Conservation (phyloP, 2,888 invertebrate species). For the Peribatodes rhomboidaria region DNA sequence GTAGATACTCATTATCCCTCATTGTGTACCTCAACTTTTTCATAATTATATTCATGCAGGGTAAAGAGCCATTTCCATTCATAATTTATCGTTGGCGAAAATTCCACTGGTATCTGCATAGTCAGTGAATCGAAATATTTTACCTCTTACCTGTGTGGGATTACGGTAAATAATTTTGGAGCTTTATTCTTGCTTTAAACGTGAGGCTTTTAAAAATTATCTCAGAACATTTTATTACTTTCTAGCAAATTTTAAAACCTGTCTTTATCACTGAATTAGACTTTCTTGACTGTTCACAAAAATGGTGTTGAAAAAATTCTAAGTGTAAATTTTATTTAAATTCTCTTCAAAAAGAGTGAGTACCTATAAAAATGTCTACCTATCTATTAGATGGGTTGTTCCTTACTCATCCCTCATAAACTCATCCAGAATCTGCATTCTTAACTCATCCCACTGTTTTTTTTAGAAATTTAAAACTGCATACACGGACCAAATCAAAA, state of each 20-base stretch:
- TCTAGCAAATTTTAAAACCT: too few relatives aligned
- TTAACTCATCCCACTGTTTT: too few relatives aligned
- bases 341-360: too few relatives aligned
- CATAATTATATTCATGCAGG: neutral
- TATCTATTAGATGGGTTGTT: too few relatives aligned
- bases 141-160: conserved; percentile 49
- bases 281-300: too few relatives aligned
- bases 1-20: neutral
- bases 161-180: conserved; percentile 30
- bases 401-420: too few relatives aligned
- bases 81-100: conserved; percentile 46
- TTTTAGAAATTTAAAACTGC: too few relatives aligned
- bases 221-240: neutral
- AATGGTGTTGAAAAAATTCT: too few relatives aligned
- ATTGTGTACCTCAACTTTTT: neutral
- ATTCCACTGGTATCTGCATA: conserved; percentile 49
- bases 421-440: too few relatives aligned
- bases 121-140: conserved; percentile 64
- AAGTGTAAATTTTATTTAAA: too few relatives aligned
- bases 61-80: conserved; percentile 42
- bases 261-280: too few relatives aligned
- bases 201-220: conserved; percentile 1
- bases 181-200: conserved; percentile 7
- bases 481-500: neutral
- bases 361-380: too few relatives aligned